phyloP scores from a whole-genome alignment of 2,113 vertebrate species.

The Cebidichthys violaceus region DNA sequence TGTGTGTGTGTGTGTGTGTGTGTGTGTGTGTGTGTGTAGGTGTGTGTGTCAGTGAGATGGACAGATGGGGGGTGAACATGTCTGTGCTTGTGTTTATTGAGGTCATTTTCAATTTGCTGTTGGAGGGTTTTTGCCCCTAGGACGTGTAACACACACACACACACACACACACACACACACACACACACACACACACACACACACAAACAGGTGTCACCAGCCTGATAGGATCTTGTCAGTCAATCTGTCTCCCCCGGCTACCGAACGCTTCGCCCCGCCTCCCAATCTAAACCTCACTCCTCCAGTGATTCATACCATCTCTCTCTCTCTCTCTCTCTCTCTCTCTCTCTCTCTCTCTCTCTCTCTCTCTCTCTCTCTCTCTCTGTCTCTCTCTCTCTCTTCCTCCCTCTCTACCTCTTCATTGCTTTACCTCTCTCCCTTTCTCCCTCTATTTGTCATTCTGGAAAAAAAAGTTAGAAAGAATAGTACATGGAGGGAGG shows the following conservation, averaged over 20 bases:
- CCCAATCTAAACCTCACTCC: conserved; percentile 39
- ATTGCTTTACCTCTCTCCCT: too few relatives aligned
- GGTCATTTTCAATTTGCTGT: conserved; percentile 56
- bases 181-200: neutral
- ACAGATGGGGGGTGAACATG: neutral
- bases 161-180: conserved; percentile 10
- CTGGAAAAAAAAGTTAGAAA: neutral
- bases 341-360: neutral
- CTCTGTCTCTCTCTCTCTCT: neutral
- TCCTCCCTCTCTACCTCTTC: neutral
- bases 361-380: neutral
- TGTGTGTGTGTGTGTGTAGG: neutral
- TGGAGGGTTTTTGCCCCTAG: conserved; percentile 24
- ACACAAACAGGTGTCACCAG: conserved; percentile 20
- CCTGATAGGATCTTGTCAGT: conserved; percentile 53
- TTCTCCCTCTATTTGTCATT: neutral
- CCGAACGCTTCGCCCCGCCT: conserved; percentile 8
- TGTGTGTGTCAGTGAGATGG: neutral
- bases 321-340: neutral
- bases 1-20: neutral
- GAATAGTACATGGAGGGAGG: neutral
- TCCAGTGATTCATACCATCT: neutral
- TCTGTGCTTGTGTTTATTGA: conserved; percentile 39
- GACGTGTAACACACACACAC: conserved; percentile 2
- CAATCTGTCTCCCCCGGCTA: conserved; percentile 22